phyloP scores from a whole-genome alignment of 2,113 vertebrate genomes.

The Heterochromis multidens region DNA sequence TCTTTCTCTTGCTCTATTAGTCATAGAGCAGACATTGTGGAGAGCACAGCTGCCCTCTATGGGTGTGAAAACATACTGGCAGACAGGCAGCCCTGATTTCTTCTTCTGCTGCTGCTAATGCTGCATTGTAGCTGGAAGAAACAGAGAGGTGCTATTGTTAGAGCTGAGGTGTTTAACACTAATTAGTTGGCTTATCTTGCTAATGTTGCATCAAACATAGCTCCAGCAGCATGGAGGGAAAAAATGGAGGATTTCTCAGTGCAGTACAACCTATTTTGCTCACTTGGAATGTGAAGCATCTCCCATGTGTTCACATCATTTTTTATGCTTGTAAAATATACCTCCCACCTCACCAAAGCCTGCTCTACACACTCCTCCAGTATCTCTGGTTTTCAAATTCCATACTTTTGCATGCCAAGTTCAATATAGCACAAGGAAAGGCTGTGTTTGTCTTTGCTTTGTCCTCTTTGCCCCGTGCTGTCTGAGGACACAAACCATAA shows the following conservation, averaged over 20 bases:
- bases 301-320: background rate
- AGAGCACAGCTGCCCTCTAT: conserved; percentile 74
- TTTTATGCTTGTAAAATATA: background rate
- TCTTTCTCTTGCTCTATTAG: conserved; percentile 3
- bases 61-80: conserved; percentile 39
- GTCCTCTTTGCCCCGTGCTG: background rate
- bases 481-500: conserved; percentile 15
- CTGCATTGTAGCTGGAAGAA: conserved; percentile 10
- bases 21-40: conserved; percentile 13
- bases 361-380: background rate
- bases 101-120: conserved; percentile 1
- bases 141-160: conserved; percentile 17
- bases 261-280: background rate
- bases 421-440: conserved; percentile 30
- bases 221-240: background rate
- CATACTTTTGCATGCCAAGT: conserved; percentile 18
- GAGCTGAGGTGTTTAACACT: conserved; percentile 48
- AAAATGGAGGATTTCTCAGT: background rate
- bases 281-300: conserved; percentile 6
- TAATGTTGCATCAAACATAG: conserved; percentile 22
- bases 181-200: conserved; percentile 54
- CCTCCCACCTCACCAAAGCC: background rate
- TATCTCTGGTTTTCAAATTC: conserved; percentile 5
- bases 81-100: background rate
- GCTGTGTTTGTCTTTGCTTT: conserved; percentile 25